These are phyloP conservation scores for Protaetia brevitarsis DNA, from an alignment of 1,140 invertebrate species.

Conservation along the genomic window DNA sequence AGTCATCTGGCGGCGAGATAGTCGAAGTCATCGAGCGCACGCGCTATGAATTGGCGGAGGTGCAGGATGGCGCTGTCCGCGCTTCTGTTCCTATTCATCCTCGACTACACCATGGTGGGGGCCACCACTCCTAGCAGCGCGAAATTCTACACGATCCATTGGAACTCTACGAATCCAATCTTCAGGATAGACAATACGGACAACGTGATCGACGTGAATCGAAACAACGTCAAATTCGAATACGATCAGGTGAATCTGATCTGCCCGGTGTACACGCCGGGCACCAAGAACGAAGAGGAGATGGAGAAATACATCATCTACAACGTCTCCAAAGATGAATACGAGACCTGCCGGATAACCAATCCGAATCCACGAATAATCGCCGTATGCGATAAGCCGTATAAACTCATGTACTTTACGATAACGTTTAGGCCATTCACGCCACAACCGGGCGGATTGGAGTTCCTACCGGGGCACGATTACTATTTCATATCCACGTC, in stretches of 20 bases:
- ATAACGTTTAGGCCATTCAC: slow-evolving; percentile 95
- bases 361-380: slow-evolving; percentile 90
- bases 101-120: not conserved
- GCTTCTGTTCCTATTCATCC: slow-evolving; percentile 10
- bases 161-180: slow-evolving; percentile 59
- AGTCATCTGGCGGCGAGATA: not conserved
- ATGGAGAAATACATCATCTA: slow-evolving; percentile 93
- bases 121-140: slow-evolving; percentile 41
- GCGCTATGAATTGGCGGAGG: slow-evolving; percentile 29
- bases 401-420: slow-evolving; percentile 92
- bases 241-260: slow-evolving; percentile 94
- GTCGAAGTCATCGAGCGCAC: not conserved
- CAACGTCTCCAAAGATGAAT: slow-evolving; percentile 94
- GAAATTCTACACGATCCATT: slow-evolving; percentile 47
- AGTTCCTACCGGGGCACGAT: slow-evolving; percentile 91
- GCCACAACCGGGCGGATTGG: slow-evolving; percentile 89
- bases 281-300: slow-evolving; percentile 82
- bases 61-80: slow-evolving; percentile 22
- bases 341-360: slow-evolving; percentile 92
- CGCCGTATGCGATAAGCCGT: slow-evolving; percentile 92
- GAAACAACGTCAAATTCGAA: slow-evolving; percentile 87
- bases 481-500: slow-evolving; percentile 95
- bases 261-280: slow-evolving; percentile 86
- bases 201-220: slow-evolving; percentile 95
- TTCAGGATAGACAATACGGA: slow-evolving; percentile 97